Percentiles rank a stretch among this genome's conserved stretches.
These are phyloP conservation scores for Porites lutea DNA, from an alignment of 64 coral and sea anemone species.

Conservation along the genomic window DNA sequence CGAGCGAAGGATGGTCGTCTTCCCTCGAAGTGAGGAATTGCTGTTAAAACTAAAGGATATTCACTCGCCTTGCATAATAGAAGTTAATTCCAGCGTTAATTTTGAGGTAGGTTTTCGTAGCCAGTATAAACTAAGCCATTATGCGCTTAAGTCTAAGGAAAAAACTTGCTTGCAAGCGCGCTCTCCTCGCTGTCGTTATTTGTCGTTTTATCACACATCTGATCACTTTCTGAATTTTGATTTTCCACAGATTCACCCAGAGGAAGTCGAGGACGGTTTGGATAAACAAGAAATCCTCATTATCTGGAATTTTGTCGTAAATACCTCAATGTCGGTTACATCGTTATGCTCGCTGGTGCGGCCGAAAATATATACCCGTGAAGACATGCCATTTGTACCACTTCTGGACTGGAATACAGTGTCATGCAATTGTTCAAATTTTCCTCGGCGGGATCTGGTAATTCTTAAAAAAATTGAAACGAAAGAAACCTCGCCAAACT, in stretches of 20 bases:
- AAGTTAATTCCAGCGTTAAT: slow-evolving; percentile 56
- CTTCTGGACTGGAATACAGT: no score
- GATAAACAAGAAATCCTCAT: slow-evolving; percentile 43
- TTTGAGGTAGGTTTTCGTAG: slow-evolving; percentile 66
- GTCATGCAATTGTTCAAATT: no score
- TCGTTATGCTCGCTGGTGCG: no score
- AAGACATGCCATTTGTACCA: no score
- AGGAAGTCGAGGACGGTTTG: slow-evolving; percentile 56
- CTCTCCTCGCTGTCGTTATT: neutral
- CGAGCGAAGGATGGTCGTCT: slow-evolving; percentile 49
- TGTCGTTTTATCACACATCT: neutral
- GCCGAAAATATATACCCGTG: no score
- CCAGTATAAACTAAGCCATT: no score
- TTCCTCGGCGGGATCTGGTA: no score
- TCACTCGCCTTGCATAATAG: slow-evolving; percentile 41
- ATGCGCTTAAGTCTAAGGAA: neutral
- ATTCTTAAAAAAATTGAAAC: no score
- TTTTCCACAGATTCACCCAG: slow-evolving; percentile 53
- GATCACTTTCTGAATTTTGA: no score
- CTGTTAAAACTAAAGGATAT: slow-evolving; percentile 54
- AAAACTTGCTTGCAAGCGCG: neutral
- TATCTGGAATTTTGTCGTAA: slow-evolving; percentile 50
- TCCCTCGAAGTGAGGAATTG: slow-evolving; percentile 24
- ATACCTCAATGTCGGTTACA: no score
- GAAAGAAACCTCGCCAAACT: no score